Conservation (phyloP, 2,113 vertebrate genomes). For the Tychaedon coryphoeus region DNA sequence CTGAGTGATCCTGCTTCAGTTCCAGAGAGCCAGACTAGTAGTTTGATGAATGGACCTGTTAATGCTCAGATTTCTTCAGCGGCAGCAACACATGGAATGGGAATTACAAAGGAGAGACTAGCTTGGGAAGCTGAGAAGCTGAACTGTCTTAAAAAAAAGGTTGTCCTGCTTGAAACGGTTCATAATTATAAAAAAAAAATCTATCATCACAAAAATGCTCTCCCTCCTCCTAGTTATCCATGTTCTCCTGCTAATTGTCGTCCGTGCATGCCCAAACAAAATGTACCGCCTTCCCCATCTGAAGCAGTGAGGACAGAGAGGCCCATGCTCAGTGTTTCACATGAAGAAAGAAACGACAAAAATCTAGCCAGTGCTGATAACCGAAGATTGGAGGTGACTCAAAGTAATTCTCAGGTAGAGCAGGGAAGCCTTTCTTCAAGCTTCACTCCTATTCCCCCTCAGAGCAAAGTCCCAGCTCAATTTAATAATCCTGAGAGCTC, state of each 20-base stretch:
- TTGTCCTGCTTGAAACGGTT: slow-evolving; percentile 53
- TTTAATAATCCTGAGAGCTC: background rate
- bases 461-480: background rate
- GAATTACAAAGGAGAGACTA: slow-evolving; percentile 35
- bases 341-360: slow-evolving; percentile 25
- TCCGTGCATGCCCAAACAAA: background rate
- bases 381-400: background rate
- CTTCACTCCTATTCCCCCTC: background rate
- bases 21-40: background rate
- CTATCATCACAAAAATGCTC: background rate
- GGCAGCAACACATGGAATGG: background rate
- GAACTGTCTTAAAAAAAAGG: slow-evolving; percentile 47
- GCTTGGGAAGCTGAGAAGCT: slow-evolving; percentile 61
- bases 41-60: background rate
- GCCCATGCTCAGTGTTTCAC: background rate
- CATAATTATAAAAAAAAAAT: slow-evolving; percentile 51
- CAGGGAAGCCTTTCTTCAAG: slow-evolving; percentile 13
- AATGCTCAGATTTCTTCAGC: background rate
- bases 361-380: background rate
- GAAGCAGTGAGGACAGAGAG: background rate
- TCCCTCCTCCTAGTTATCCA: background rate
- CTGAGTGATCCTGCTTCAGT: background rate
- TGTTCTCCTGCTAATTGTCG: background rate
- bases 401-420: background rate
- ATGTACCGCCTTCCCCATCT: background rate